phyloP scores from a whole-genome alignment of 2,113 vertebrate genomes.

The Clarias macrocephalus region DNA sequence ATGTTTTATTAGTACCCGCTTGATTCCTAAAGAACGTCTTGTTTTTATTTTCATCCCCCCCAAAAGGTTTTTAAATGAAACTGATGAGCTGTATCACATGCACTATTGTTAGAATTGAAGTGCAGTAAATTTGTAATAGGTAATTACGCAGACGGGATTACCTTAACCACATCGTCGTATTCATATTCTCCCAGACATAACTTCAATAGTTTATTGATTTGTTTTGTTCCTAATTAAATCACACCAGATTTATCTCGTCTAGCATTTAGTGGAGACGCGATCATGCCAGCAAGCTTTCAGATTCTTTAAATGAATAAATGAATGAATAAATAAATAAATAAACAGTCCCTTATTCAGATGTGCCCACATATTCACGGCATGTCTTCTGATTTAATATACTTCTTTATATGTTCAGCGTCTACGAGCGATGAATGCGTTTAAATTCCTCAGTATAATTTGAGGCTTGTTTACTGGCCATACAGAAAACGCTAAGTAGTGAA shows the following conservation, averaged over 20 bases:
- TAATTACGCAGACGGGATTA: not conserved
- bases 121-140: not conserved
- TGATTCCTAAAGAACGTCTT: not conserved
- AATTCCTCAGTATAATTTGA: not conserved
- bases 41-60: not conserved
- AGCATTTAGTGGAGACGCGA: constrained; percentile 9
- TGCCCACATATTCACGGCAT: constrained; percentile 2
- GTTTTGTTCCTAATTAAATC: constrained; percentile 38
- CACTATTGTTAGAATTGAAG: not conserved
- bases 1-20: not conserved
- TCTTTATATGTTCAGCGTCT: constrained; percentile 3
- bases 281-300: not conserved
- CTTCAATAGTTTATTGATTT: constrained; percentile 32
- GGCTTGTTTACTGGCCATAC: not conserved
- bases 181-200: not conserved
- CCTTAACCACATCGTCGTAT: not conserved
- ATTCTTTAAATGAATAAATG: not conserved
- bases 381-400: not conserved
- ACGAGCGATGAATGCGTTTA: not conserved
- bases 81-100: not conserved
- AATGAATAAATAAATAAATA: not conserved
- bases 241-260: constrained; percentile 20
- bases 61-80: not conserved
- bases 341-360: not conserved
- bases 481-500: not conserved